These are phyloP conservation scores for Cheilosia soror DNA, from an alignment of 2,888 invertebrate genomes.

Conservation along the genomic window DNA sequence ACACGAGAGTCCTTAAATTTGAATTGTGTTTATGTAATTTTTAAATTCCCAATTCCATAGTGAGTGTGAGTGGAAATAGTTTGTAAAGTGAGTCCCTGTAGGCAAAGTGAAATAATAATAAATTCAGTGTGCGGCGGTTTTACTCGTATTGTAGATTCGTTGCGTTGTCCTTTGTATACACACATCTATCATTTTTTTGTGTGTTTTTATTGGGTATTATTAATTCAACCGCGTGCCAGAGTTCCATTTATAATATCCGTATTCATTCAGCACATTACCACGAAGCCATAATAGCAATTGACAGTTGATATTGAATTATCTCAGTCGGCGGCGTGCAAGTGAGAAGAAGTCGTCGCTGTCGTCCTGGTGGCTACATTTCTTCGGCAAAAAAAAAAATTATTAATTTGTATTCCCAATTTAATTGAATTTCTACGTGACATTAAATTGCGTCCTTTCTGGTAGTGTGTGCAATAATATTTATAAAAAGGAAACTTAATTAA, in stretches of 20 bases:
- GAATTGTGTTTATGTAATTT: slow-evolving; percentile 10
- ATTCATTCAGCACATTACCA: slow-evolving; percentile 56
- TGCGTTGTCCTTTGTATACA: slow-evolving; percentile 29
- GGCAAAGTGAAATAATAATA: slow-evolving; percentile 58
- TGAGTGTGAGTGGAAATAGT: slow-evolving; percentile 34
- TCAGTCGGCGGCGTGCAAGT: slow-evolving; percentile 33
- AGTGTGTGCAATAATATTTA: slow-evolving; percentile 36
- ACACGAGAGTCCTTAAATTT: slow-evolving; percentile 15
- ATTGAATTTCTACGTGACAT: slow-evolving; percentile 66
- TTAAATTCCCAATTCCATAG: slow-evolving; percentile 4
- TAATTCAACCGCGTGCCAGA: slow-evolving; percentile 48
- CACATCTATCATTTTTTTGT: background rate
- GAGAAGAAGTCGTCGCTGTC: slow-evolving; percentile 9
- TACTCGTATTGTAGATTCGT: background rate
- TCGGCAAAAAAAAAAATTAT: slow-evolving; percentile 40
- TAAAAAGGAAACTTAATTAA: slow-evolving; percentile 53
- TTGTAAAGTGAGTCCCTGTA: slow-evolving; percentile 39
- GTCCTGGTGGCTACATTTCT: slow-evolving; percentile 58
- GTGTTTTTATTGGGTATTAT: slow-evolving; percentile 7
- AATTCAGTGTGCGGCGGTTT: slow-evolving; percentile 51
- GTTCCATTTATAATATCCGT: slow-evolving; percentile 34
- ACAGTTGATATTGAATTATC: slow-evolving; percentile 73
- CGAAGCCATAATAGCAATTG: slow-evolving; percentile 63
- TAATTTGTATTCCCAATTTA: slow-evolving; percentile 65
- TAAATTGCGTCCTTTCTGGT: slow-evolving; percentile 40